phyloP scores from a whole-genome alignment of 1,140 invertebrate genomes.

The Wiebesia pumilae region DNA sequence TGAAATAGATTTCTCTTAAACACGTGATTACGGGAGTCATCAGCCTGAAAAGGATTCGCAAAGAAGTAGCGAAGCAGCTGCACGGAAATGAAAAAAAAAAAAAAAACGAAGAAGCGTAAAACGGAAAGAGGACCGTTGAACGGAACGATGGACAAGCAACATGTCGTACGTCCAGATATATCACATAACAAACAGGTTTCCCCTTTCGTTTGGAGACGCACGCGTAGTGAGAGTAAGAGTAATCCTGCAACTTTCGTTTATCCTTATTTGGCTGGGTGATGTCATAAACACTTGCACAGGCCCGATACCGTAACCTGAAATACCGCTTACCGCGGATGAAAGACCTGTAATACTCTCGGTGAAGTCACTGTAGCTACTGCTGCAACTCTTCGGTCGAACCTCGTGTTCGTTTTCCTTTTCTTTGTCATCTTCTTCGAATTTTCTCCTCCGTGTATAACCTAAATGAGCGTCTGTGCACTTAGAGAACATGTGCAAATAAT shows the following conservation, averaged over 20 bases:
- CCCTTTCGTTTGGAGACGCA: not conserved
- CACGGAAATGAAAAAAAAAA: too few relatives aligned
- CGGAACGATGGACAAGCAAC: not conserved
- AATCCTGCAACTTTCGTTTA: constrained; percentile 47
- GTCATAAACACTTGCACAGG: constrained; percentile 38
- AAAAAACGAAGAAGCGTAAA: not conserved
- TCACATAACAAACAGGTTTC: constrained; percentile 50
- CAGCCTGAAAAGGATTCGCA: too few relatives aligned
- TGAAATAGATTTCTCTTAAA: too few relatives aligned
- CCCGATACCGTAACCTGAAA: constrained; percentile 34
- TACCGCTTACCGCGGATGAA: constrained; percentile 30
- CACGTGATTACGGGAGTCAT: too few relatives aligned
- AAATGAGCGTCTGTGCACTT: not conserved
- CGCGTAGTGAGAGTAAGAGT: constrained; percentile 35
- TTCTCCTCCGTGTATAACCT: not conserved
- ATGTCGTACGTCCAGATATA: not conserved
- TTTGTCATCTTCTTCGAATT: not conserved
- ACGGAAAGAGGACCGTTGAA: not conserved
- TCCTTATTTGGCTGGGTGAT: constrained; percentile 11
- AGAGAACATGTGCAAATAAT: not conserved
- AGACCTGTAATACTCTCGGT: not conserved
- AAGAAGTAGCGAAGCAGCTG: too few relatives aligned
- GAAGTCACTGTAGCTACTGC: not conserved
- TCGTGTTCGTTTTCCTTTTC: not conserved
- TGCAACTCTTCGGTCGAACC: not conserved